Evolutionary conservation across 1,140 invertebrate species (phyloP).

Genomic region (Octopus bimaculoides): DNA sequence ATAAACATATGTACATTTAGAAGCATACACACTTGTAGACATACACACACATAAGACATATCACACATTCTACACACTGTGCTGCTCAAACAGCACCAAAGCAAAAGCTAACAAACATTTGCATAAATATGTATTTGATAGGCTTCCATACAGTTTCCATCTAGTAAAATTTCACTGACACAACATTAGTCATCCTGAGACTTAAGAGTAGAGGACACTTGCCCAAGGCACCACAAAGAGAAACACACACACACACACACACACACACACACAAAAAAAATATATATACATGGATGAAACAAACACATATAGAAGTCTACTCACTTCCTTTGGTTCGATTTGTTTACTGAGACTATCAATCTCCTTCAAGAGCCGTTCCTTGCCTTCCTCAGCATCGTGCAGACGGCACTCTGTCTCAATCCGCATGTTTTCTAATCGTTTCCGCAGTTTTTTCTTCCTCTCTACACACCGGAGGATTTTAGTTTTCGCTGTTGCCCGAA

Average conservation of each 20-base stretch:
- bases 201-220: too few species aligned
- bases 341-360: conserved; percentile 32
- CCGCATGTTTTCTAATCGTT: conserved; percentile 33
- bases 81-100: too few species aligned
- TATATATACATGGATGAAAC: neutral
- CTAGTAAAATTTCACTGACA: too few species aligned
- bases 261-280: neutral
- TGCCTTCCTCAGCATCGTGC: conserved; percentile 34
- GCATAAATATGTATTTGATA: too few species aligned
- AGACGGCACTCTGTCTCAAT: conserved; percentile 40
- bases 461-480: conserved; percentile 28
- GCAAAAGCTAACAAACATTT: too few species aligned
- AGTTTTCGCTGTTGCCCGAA: conserved; percentile 27
- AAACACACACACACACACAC: neutral
- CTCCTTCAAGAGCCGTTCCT: conserved; percentile 36
- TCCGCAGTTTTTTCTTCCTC: conserved; percentile 30
- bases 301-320: neutral
- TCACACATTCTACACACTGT: too few species aligned
- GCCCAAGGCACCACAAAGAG: too few species aligned
- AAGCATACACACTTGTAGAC: neutral
- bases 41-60: neutral
- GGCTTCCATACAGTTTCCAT: too few species aligned
- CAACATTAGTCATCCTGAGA: too few species aligned
- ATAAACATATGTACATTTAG: neutral
- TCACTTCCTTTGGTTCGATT: conserved; percentile 30